phyloP scores from a whole-genome alignment of 2,113 vertebrate species.

The Crypturellus undulatus region DNA sequence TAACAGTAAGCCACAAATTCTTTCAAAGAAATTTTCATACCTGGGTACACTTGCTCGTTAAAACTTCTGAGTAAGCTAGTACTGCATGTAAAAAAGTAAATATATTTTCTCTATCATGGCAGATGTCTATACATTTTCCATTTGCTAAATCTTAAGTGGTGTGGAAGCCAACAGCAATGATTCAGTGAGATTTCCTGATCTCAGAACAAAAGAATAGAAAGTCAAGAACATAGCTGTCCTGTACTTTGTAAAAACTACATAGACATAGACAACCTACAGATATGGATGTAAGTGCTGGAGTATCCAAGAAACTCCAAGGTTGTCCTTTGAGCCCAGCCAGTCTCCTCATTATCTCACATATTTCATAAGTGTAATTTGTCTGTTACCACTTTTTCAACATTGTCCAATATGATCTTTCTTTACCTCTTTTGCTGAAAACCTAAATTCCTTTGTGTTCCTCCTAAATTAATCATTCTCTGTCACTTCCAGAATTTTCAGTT shows the following conservation, averaged over 20 bases:
- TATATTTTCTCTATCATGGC: not conserved
- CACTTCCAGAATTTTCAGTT: not conserved
- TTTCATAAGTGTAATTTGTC: not conserved
- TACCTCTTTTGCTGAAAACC: not conserved
- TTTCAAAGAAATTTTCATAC: not conserved
- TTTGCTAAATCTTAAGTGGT: not conserved
- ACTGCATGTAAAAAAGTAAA: not conserved
- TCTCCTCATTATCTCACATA: not conserved
- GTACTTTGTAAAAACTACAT: not conserved
- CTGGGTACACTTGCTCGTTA: not conserved
- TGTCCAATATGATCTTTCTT: not conserved
- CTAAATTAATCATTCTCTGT: not conserved
- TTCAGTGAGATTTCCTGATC: not conserved
- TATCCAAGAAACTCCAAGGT: not conserved
- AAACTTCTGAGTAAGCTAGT: not conserved
- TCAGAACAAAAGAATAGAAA: not conserved
- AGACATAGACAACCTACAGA: not conserved
- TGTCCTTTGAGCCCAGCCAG: not conserved
- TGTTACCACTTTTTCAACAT: not conserved
- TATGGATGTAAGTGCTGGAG: not conserved
- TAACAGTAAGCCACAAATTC: not conserved
- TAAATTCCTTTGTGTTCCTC: not conserved
- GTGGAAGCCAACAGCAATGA: not conserved
- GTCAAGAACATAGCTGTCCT: not conserved
- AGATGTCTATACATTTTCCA: not conserved